These are phyloP conservation scores for Ophion slaviceki DNA, from an alignment of 2,888 invertebrate species.

Conservation along the genomic window DNA sequence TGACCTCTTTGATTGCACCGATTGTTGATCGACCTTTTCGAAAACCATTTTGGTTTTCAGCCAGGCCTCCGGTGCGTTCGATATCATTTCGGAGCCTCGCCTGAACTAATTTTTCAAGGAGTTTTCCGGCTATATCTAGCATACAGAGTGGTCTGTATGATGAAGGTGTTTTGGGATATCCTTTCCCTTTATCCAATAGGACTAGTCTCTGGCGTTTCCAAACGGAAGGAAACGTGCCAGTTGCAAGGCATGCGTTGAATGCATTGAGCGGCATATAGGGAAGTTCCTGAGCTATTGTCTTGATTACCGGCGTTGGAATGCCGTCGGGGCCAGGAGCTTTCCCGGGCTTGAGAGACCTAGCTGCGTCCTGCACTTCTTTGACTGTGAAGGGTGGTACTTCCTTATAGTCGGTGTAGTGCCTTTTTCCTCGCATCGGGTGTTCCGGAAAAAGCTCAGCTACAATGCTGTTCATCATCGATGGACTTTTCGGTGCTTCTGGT, in stretches of 20 bases:
- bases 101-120: neutral
- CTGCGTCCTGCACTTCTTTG: constrained; percentile 46
- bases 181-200: constrained; percentile 63
- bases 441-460: constrained; percentile 43
- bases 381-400: constrained; percentile 28
- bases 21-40: constrained; percentile 56
- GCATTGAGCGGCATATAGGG: constrained; percentile 43
- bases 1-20: constrained; percentile 50
- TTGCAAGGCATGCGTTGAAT: neutral
- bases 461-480: constrained; percentile 21
- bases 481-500: neutral
- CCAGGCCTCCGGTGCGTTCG: neutral
- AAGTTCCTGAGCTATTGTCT: constrained; percentile 31
- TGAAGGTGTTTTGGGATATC: constrained; percentile 42
- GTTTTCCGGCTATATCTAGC: neutral
- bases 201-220: constrained; percentile 60
- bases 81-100: neutral
- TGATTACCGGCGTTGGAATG: constrained; percentile 45
- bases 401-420: neutral
- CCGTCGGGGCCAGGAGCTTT: constrained; percentile 61
- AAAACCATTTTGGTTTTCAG: constrained; percentile 53
- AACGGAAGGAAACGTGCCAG: constrained; percentile 40
- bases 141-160: neutral
- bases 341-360: constrained; percentile 43
- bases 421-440: constrained; percentile 23